Evolutionary conservation across 2,113 vertebrate genomes (phyloP), one percentile per base, ranked within the genome.

Genomic region (Ellobius talpinus): DNA sequence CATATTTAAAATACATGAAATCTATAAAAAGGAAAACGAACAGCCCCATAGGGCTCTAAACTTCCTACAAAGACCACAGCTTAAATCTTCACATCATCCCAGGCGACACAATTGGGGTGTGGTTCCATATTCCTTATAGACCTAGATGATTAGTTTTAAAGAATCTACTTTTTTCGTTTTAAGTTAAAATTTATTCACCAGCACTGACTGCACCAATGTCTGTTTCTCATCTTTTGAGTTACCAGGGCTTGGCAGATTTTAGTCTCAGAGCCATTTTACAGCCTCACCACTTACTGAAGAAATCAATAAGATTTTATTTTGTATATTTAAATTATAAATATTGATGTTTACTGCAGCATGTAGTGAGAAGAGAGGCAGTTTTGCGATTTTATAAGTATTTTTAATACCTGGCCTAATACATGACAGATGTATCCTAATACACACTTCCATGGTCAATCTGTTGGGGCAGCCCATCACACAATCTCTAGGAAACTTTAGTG

Each of bases 361-460:
- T 76, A 90, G 33, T 82, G 52, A 96, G 42, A 89, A 95, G 5
- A 82, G 23, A 72, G 52, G 11, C 12, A 50, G 21, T 68, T 90
- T 87, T 76, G 33, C 42, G 70, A 70, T 89, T 95, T 91, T 77
- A 85, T 91, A 89, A 93, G 73, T 86, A 29, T 89, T 52, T 90
- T 90, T 87, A 96, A 61, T 78, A 12, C 36, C 45, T 42, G 21
- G n/a, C n/a, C 95, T 85, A 89, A 66, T n/a, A 94, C 8, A 82
- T 91, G 61, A 91, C 10, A 90, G 16, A 26, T 39, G 31, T 61
- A 89, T 68, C 52, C 16, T 68, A 87, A 87, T 11, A 88, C 17
- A 82, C 17, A 50, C 4, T 91, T 65, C 58, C 55, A 7, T 11
- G 77, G 63, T 79, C 39, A 92, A 36, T 61, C 36, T 78, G 14